Evolutionary conservation across 2,888 invertebrate species (phyloP).

Genomic region (Neoaliturus tenellus): DNA sequence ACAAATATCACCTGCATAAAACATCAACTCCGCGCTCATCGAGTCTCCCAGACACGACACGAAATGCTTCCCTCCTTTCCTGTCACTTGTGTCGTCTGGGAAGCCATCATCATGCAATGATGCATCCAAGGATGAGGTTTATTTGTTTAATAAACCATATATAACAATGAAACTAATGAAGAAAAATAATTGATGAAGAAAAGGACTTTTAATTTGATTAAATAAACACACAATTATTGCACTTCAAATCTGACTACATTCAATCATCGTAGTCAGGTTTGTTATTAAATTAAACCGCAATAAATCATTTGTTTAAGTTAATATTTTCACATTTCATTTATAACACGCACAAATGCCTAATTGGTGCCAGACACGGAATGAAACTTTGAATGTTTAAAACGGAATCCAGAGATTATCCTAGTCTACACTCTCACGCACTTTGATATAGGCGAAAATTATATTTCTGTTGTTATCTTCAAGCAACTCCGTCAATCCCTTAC

Average conservation of each 20-base stretch:
- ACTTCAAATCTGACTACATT: no score
- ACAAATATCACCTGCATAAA: slow-evolving; percentile 48
- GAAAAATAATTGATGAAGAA: no score
- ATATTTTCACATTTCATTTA: not conserved
- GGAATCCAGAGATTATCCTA: not conserved
- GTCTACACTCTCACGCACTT: not conserved
- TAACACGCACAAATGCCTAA: not conserved
- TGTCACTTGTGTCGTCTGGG: not conserved
- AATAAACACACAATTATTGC: no score
- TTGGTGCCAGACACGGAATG: not conserved
- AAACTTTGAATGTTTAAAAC: not conserved
- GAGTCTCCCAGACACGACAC: not conserved
- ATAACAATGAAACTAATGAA: no score
- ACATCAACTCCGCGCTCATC: slow-evolving; percentile 19
- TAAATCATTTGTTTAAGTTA: not conserved
- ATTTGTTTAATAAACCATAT: no score
- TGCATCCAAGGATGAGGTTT: no score
- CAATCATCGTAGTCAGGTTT: no score
- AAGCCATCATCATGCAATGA: no score
- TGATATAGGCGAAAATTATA: not conserved
- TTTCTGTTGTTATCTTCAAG: no score
- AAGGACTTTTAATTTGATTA: no score
- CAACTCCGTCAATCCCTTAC: no score
- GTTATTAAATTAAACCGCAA: no score
- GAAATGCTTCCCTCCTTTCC: not conserved